phyloP scores from a whole-genome alignment of 2,113 vertebrate genomes.

The Ammodytes dubius region DNA sequence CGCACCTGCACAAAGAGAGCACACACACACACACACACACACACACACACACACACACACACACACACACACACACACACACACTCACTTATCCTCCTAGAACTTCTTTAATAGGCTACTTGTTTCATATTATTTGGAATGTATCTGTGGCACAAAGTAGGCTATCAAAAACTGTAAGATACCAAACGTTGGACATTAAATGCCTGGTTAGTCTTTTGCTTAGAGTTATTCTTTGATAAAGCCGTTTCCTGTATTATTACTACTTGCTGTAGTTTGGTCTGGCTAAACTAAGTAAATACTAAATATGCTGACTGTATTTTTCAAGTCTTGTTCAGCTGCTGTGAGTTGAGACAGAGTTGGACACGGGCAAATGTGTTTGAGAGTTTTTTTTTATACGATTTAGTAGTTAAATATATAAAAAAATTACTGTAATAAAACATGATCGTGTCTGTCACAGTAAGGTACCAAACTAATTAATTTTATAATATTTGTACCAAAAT shows the following conservation, averaged over 20 bases:
- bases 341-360: background rate
- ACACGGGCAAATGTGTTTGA: background rate
- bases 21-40: background rate
- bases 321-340: background rate
- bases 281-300: background rate
- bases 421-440: background rate
- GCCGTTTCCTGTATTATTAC: background rate
- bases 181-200: background rate
- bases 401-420: background rate
- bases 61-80: background rate
- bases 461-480: background rate
- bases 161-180: background rate
- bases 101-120: too few relatives aligned
- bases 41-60: background rate
- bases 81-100: too few relatives aligned
- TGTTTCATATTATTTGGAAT: background rate
- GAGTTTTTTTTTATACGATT: background rate
- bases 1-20: slow-evolving; percentile 76
- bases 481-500: background rate
- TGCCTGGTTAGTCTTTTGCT: background rate
- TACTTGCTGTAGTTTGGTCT: background rate
- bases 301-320: background rate
- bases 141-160: background rate
- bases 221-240: background rate
- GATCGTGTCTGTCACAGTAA: background rate